A percentile compares a stretch with the other conserved stretches of the same genome.
These are phyloP conservation scores for Anniella stebbinsi DNA, from an alignment of 2,797 vertebrate species.

Conservation along the genomic window DNA sequence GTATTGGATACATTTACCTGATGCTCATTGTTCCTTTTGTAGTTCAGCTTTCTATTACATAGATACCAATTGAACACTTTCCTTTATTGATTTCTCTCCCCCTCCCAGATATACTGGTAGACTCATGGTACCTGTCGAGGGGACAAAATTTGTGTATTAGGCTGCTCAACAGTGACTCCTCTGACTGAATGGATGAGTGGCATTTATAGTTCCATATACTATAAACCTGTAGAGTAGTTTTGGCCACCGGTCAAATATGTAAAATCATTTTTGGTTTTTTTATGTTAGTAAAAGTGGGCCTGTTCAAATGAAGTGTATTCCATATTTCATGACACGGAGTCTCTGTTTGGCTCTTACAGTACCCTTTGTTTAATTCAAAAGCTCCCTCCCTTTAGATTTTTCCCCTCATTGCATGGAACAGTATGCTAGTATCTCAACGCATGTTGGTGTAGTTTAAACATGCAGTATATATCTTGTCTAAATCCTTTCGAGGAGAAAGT, in stretches of 20 bases:
- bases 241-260: conserved; percentile 4
- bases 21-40: conserved; percentile 78
- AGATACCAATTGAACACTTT: conserved; percentile 76
- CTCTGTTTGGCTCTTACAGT: not conserved
- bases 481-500: not conserved
- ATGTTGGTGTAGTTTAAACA: not conserved
- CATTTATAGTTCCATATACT: conserved; percentile 24
- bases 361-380: not conserved
- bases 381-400: not conserved
- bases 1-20: conserved; percentile 82
- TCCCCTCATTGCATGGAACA: not conserved
- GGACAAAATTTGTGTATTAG: conserved; percentile 47
- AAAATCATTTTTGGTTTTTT: not conserved
- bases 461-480: not conserved
- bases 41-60: conserved; percentile 79
- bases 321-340: not conserved
- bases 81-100: conserved; percentile 74
- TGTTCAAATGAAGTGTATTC: not conserved
- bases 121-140: conserved; percentile 65
- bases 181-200: conserved; percentile 54
- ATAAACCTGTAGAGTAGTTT: not conserved
- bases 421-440: not conserved
- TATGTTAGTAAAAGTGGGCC: not conserved
- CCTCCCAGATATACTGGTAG: conserved; percentile 73
- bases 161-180: conserved; percentile 78